These are phyloP conservation scores for Cydia splendana DNA, from an alignment of 1,140 invertebrate species.

Conservation along the genomic window DNA sequence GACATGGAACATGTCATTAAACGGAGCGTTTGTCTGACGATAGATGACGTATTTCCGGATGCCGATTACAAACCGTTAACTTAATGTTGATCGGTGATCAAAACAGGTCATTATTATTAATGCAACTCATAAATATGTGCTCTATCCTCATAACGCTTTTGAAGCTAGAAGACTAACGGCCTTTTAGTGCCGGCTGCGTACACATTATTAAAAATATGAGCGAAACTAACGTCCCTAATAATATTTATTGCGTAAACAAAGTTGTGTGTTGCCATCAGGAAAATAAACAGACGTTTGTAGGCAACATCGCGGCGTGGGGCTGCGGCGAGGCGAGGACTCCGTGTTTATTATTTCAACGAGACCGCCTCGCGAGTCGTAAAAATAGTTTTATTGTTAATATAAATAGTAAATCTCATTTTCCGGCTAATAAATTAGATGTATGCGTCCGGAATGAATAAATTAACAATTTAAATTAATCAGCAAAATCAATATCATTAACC, in stretches of 20 bases:
- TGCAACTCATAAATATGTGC: background rate
- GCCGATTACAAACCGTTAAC: constrained; percentile 16
- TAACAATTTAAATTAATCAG: constrained; percentile 27
- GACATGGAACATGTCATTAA: constrained; percentile 27
- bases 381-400: constrained; percentile 41
- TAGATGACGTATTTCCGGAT: constrained; percentile 28
- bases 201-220: constrained; percentile 33
- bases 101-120: constrained; percentile 30
- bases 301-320: constrained; percentile 33
- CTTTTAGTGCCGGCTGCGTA: background rate
- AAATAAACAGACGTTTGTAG: constrained; percentile 38
- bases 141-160: background rate
- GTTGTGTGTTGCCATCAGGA: constrained; percentile 33
- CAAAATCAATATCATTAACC: background rate
- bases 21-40: background rate
- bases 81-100: constrained; percentile 10
- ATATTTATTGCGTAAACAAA: constrained; percentile 42
- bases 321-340: background rate
- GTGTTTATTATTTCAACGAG: constrained; percentile 41
- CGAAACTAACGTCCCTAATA: constrained; percentile 39
- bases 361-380: constrained; percentile 34
- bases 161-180: background rate
- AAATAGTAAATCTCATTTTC: constrained; percentile 43
- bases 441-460: constrained; percentile 40
- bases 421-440: constrained; percentile 36